These are phyloP conservation scores for Loxodonta africana DNA, from an alignment of 2,113 vertebrate species.

Conservation along the genomic window DNA sequence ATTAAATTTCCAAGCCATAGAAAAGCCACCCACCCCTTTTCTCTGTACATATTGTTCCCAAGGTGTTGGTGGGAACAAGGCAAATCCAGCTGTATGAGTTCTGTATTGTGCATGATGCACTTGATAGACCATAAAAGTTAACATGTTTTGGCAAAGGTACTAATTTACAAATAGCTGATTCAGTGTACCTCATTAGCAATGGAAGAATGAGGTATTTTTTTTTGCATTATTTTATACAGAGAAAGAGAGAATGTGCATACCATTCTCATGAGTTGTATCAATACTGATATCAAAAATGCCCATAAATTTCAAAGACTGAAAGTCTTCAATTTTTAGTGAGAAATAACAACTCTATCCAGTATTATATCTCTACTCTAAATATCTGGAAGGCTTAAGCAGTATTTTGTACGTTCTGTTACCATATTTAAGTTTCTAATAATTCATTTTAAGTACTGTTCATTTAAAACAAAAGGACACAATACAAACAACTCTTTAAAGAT, in stretches of 20 bases:
- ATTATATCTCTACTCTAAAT: background rate
- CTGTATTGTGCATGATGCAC: background rate
- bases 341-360: conserved; percentile 33
- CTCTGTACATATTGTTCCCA: background rate
- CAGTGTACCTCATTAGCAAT: background rate
- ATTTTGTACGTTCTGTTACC: conserved; percentile 28
- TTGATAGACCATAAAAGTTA: conserved; percentile 67
- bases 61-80: background rate
- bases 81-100: conserved; percentile 2
- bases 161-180: conserved; percentile 58
- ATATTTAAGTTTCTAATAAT: conserved; percentile 57
- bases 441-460: conserved; percentile 28
- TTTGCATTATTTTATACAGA: background rate
- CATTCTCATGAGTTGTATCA: background rate
- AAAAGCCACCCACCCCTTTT: background rate
- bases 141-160: conserved; percentile 48
- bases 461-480: conserved; percentile 64
- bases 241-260: background rate
- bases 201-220: background rate
- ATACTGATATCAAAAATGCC: conserved; percentile 1
- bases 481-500: conserved; percentile 1
- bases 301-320: conserved; percentile 47
- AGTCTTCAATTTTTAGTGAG: conserved; percentile 44
- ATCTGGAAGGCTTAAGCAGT: background rate
- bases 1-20: conserved; percentile 16